Conservation (phyloP, 2,888 invertebrate genomes). For the Aphodius granarius region DNA sequence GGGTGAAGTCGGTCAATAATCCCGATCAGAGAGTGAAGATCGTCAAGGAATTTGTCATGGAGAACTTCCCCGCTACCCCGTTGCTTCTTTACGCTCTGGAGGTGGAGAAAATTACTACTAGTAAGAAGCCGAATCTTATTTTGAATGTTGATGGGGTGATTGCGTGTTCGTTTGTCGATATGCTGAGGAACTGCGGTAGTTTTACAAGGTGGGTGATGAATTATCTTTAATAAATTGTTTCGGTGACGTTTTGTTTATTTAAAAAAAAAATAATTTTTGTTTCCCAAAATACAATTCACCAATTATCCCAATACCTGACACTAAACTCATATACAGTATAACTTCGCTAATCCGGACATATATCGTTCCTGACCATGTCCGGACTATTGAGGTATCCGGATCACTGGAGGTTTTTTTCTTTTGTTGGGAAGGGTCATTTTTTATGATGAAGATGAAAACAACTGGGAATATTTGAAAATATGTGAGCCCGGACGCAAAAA, state of each 20-base stretch:
- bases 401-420: too few species aligned
- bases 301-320: too few species aligned
- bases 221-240: not conserved
- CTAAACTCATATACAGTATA: too few species aligned
- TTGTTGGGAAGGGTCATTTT: too few species aligned
- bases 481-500: too few species aligned
- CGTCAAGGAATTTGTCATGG: slow-evolving; percentile 92
- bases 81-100: slow-evolving; percentile 94
- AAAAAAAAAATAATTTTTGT: not conserved
- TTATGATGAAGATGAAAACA: too few species aligned
- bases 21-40: slow-evolving; percentile 98
- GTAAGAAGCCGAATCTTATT: slow-evolving; percentile 99
- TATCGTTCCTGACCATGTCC: too few species aligned
- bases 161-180: slow-evolving; percentile 95
- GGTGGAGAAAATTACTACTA: slow-evolving; percentile 98
- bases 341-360: too few species aligned
- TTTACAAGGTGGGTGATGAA: slow-evolving; percentile 75
- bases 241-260: not conserved
- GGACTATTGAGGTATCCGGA: too few species aligned
- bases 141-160: slow-evolving; percentile 99
- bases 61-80: slow-evolving; percentile 92
- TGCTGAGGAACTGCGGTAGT: slow-evolving; percentile 90
- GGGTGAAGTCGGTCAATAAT: slow-evolving; percentile 91
- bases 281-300: too few species aligned
- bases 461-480: too few species aligned